These are phyloP conservation scores for Panagrolaimus sp. DNA, from an alignment of 1,140 invertebrate genomes.

Conservation along the genomic window DNA sequence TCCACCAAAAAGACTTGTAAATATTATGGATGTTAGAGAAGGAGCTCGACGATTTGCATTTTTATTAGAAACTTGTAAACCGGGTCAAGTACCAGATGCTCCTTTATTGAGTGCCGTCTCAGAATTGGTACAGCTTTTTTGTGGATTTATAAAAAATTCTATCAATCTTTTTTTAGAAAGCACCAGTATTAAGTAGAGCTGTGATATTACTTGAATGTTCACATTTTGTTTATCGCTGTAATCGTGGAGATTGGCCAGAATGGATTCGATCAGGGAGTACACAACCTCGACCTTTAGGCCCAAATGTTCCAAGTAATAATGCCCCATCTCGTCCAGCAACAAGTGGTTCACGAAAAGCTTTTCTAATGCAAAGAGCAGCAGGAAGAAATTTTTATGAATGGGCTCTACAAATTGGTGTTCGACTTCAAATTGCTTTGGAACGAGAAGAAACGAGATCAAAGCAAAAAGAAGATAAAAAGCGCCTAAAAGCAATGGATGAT, in stretches of 20 bases:
- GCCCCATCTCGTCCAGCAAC: conserved; percentile 37
- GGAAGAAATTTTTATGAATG: conserved; percentile 94
- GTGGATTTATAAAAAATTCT: conserved; percentile 16
- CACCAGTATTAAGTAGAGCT: conserved; percentile 82
- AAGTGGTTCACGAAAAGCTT: conserved; percentile 69
- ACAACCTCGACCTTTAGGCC: conserved; percentile 20
- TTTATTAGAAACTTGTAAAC: conserved; percentile 85
- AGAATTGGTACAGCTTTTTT: conserved; percentile 72
- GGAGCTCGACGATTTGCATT: conserved; percentile 80
- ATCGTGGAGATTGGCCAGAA: conserved; percentile 90
- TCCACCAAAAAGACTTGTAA: conserved; percentile 68
- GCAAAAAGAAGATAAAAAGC: conserved; percentile 70
- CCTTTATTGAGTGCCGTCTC: conserved; percentile 87
- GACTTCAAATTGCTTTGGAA: conserved; percentile 70
- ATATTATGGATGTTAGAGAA: conserved; percentile 69
- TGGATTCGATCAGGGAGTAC: conserved; percentile 75
- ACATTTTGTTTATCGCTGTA: conserved; percentile 91
- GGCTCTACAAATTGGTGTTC: conserved; percentile 84
- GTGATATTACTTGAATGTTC: conserved; percentile 86
- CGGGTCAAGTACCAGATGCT: conserved; percentile 88
- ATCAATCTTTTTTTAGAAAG: conserved; percentile 70
- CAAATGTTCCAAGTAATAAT: not conserved
- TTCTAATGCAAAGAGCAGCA: conserved; percentile 79
- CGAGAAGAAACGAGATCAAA: conserved; percentile 62
- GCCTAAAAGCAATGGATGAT: conserved; percentile 67